phyloP scores from a whole-genome alignment of 1,140 invertebrate genomes.

The Calosoma granatense region DNA sequence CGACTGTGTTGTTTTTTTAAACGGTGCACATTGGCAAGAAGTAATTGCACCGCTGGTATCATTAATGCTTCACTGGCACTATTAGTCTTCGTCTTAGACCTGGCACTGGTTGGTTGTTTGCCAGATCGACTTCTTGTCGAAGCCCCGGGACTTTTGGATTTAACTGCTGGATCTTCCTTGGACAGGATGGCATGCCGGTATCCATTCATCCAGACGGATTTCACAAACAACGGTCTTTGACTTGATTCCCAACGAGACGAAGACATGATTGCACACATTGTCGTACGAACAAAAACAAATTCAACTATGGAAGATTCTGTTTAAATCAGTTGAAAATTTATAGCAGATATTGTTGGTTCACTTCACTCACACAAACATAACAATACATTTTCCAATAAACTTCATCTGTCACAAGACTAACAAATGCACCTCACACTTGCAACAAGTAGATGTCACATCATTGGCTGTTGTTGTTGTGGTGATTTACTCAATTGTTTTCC shows the following conservation, averaged over 20 bases:
- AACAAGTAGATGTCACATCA: too few relatives aligned
- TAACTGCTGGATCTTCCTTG: constrained; percentile 43
- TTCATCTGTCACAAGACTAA: too few relatives aligned
- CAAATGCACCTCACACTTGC: too few relatives aligned
- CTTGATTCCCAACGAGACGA: constrained; percentile 54
- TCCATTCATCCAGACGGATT: constrained; percentile 59
- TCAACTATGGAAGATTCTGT: not conserved
- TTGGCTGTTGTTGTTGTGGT: too few relatives aligned
- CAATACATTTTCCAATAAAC: too few relatives aligned
- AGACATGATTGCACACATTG: not conserved
- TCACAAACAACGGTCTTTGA: constrained; percentile 54
- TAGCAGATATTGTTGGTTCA: too few relatives aligned
- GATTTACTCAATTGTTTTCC: too few relatives aligned
- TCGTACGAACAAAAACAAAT: not conserved
- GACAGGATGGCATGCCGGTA: constrained; percentile 58
- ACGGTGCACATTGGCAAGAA: not conserved
- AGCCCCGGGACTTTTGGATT: not conserved
- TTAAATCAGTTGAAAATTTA: not conserved
- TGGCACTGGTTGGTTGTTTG: not conserved
- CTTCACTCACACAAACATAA: too few relatives aligned
- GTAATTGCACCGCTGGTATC: not conserved
- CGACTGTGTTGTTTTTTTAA: not conserved
- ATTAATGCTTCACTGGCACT: not conserved
- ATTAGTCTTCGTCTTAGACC: not conserved
- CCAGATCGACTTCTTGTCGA: not conserved